phyloP scores from a whole-genome alignment of 1,140 invertebrate species.

The Drosophila melanica region DNA sequence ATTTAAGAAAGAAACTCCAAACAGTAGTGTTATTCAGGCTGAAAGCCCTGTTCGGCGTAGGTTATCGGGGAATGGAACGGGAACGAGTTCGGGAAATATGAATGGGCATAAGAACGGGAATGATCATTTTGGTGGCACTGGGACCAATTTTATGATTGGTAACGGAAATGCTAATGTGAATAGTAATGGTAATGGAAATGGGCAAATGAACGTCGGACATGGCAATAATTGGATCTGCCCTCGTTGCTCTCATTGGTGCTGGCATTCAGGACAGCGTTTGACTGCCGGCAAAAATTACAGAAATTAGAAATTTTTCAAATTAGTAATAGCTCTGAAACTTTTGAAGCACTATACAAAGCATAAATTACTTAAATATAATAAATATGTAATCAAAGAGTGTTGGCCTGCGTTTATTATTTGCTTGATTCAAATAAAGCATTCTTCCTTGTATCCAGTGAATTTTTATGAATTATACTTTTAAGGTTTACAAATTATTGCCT shows the following conservation, averaged over 20 bases:
- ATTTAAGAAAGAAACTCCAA: not conserved
- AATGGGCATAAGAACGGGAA: not conserved
- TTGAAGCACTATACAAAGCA: not conserved
- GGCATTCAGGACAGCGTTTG: slow-evolving; percentile 23
- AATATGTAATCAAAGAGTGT: not conserved
- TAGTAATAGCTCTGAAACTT: no score
- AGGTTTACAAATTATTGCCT: no score
- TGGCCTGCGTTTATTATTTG: no score
- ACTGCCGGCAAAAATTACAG: not conserved
- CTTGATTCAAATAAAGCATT: no score
- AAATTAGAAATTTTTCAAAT: no score
- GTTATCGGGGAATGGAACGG: not conserved
- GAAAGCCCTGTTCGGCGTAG: not conserved
- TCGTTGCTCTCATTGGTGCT: slow-evolving; percentile 54
- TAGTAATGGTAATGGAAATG: not conserved
- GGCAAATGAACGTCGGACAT: slow-evolving; percentile 25
- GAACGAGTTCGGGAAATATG: not conserved
- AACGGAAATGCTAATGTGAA: not conserved
- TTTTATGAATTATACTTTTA: no score
- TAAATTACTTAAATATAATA: slow-evolving; percentile 13
- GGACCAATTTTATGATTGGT: not conserved
- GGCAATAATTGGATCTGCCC: slow-evolving; percentile 48
- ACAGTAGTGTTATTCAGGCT: not conserved
- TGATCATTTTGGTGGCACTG: not conserved
- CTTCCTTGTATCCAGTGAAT: no score